A percentile compares a stretch with the other conserved stretches of the same genome.
Conservation (phyloP, 2,113 vertebrate genomes). For the Pavo muticus region DNA sequence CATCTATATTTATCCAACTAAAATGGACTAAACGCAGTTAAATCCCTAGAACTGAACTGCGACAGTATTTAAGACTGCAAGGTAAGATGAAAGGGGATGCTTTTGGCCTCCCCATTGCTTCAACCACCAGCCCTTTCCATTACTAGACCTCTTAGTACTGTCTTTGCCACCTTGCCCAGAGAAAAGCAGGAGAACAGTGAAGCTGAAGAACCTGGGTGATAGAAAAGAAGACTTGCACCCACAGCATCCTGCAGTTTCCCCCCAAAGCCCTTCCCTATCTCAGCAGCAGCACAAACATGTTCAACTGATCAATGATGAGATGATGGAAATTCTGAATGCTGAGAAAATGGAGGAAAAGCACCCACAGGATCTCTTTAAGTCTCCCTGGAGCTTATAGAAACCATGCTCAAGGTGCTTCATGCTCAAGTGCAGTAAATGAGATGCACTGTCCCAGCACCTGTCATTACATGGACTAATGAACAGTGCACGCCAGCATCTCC, state of each 20-base stretch:
- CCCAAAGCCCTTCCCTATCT: neutral
- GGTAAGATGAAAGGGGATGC: neutral
- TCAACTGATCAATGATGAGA: neutral
- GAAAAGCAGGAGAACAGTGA: neutral
- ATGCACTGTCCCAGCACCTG: accelerated
- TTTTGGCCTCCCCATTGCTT: neutral
- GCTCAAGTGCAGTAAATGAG: neutral
- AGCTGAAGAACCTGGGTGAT: neutral
- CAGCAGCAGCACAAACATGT: neutral
- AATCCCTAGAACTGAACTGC: neutral
- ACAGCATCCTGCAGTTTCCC: neutral
- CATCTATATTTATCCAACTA: neutral
- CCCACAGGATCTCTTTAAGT: neutral
- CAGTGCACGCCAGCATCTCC: neutral
- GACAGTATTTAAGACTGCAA: neutral
- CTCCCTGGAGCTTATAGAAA: neutral
- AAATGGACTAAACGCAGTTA: neutral
- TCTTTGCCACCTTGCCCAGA: neutral
- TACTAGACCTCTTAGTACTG: neutral
- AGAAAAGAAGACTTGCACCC: neutral
- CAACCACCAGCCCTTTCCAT: neutral
- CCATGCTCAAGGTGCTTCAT: neutral
- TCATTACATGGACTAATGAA: neutral
- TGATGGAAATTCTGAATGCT: neutral
- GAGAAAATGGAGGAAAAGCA: neutral